Base-by-base conservation (phyloP, 2,113 vertebrate genomes). In the Corythoichthys haematopterus region DNA sequence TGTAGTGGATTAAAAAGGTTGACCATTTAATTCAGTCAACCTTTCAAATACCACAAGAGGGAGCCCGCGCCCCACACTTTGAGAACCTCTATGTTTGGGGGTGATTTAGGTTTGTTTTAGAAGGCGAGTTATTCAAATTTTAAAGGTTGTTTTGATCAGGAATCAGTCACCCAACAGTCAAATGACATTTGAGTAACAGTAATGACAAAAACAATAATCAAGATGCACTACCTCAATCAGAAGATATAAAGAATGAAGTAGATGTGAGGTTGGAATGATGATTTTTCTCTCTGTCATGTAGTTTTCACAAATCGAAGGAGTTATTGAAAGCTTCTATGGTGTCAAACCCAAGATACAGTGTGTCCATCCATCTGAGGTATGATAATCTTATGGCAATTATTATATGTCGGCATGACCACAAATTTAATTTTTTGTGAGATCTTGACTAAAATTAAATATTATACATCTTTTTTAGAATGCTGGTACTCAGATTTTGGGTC, bases 281-380 rank as follows among this genome's bases (percentile, higher is more conserved):
- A 36, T 16, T 68, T 12, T 75, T 1, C 16, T 66, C 28, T 7
- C 53, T 15, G 33, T 76, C 80, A 1, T 76, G 28, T 68, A 90
- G 88, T 77, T 88, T 60, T 70, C 79, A 48, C 73, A 86, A 58
- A 78, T 90, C 66, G 84, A 90, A 77, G 76, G 56, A 56, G 84
- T 40, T 28, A 78, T 90, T 3, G 79, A 87, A 48, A 76, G 77
- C 13, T 77, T 84, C 80, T 90, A 87, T 9, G 53, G 66, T 0
- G 33, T 76, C 50, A 90, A 65, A 69, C 79, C 82, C 0, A 90
- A 88, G 71, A 86, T 88, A 75, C 88, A 90, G 6, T 90, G 88
- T 76, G 57, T 35, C 46, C 71, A 81, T 46, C 69, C 74, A 14
- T 56, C 74, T 60, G 71, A 76, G 87, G 87, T 88, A 87, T 14